These are phyloP conservation scores for Channa argus DNA, from an alignment of 2,113 vertebrate species.

Conservation along the genomic window DNA sequence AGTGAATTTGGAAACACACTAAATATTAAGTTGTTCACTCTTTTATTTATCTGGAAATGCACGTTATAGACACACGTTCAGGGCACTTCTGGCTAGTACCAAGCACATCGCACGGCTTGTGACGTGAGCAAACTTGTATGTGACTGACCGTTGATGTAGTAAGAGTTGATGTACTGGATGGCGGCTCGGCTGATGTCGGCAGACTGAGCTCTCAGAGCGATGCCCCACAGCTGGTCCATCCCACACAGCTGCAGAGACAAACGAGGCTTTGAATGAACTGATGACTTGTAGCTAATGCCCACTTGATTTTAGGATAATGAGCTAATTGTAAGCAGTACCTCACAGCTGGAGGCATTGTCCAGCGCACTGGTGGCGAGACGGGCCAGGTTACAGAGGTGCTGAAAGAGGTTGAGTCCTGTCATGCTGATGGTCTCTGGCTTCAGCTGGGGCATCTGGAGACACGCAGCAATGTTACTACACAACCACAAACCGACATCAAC, in stretches of 20 bases:
- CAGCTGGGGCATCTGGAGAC: slow-evolving; percentile 93
- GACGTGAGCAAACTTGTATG: too few relatives aligned
- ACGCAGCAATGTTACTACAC: background rate
- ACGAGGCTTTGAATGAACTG: background rate
- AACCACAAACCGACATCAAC: slow-evolving; percentile 15
- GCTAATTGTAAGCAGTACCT: slow-evolving; percentile 81
- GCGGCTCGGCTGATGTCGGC: slow-evolving; percentile 98
- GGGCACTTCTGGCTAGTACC: too few relatives aligned
- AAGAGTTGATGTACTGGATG: slow-evolving; percentile 99
- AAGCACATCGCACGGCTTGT: too few relatives aligned
- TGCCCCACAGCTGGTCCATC: slow-evolving; percentile 99
- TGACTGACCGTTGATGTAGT: slow-evolving; percentile 96
- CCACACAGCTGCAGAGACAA: slow-evolving; percentile 89
- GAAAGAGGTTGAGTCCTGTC: slow-evolving; percentile 98
- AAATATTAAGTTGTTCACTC: too few relatives aligned
- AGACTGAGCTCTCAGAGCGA: slow-evolving; percentile 95
- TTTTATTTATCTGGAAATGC: too few relatives aligned
- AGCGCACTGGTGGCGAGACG: slow-evolving; percentile 96
- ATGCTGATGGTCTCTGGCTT: slow-evolving; percentile 99
- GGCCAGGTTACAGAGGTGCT: slow-evolving; percentile 97
- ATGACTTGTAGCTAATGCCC: too few relatives aligned
- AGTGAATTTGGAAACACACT: too few relatives aligned
- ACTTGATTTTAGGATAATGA: background rate
- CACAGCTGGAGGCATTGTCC: slow-evolving; percentile 95
- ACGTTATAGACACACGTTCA: too few relatives aligned